A percentile compares a stretch with the other conserved stretches of the same genome.
Conservation (phyloP, 2,888 invertebrate genomes). For the Asteroscopus sphinx region DNA sequence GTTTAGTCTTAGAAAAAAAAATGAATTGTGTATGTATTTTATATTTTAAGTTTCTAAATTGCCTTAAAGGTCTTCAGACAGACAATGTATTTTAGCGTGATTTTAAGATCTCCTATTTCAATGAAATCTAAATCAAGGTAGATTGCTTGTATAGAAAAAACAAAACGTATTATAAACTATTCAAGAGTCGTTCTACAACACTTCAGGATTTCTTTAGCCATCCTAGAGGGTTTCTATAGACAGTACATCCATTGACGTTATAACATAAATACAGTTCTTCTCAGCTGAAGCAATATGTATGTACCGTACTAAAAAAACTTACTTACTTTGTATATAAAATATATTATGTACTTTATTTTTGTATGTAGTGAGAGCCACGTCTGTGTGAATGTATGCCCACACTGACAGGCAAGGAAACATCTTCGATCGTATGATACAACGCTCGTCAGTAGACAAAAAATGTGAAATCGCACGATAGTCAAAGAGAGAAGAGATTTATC, state of each 20-base stretch:
- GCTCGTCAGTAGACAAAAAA: not conserved
- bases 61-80: not conserved
- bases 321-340: constrained; percentile 39
- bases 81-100: not conserved
- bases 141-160: constrained; percentile 7
- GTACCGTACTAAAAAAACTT: not conserved
- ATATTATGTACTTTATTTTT: constrained; percentile 60
- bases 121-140: constrained; percentile 6
- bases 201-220: not conserved
- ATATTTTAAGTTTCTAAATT: constrained; percentile 3
- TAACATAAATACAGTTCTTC: not conserved
- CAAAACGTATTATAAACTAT: not conserved
- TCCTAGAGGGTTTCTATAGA: too few species aligned
- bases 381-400: constrained; percentile 22
- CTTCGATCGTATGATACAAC: constrained; percentile 21
- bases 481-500: too few species aligned
- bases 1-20: constrained; percentile 4
- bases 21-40: not conserved
- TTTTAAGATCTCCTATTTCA: constrained; percentile 2
- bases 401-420: constrained; percentile 13
- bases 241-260: too few species aligned
- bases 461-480: too few species aligned
- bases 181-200: not conserved
- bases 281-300: not conserved
- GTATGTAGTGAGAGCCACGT: constrained; percentile 40